Percentiles rank a stretch among this genome's conserved stretches.
Evolutionary conservation across 2,888 invertebrate genomes (phyloP).

Genomic region (Rhimphoctona megacephalus): DNA sequence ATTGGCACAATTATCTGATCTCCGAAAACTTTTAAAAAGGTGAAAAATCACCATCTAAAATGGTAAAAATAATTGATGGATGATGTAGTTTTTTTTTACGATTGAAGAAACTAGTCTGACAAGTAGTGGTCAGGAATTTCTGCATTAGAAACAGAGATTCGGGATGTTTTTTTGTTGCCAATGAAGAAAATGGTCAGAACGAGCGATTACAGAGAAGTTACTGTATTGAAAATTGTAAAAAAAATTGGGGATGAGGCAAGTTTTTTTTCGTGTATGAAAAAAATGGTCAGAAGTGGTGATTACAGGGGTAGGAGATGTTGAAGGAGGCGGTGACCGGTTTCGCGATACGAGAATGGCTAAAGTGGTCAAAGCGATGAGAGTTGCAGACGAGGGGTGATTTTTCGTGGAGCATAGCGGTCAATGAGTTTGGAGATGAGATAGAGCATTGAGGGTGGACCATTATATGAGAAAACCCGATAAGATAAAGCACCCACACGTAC

Average conservation of each 20-base stretch:
- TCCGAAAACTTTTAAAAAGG: neutral
- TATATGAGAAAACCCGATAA: slow-evolving; percentile 67
- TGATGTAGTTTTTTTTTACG: neutral
- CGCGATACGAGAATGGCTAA: slow-evolving; percentile 51
- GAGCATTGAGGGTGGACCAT: slow-evolving; percentile 58
- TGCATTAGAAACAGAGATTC: neutral
- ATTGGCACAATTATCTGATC: neutral
- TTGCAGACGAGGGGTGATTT: slow-evolving; percentile 41
- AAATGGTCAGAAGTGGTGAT: slow-evolving; percentile 36
- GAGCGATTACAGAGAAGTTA: neutral
- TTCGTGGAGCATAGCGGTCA: slow-evolving; percentile 56
- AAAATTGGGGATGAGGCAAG: slow-evolving; percentile 1
- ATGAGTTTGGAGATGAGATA: slow-evolving; percentile 69
- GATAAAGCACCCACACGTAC: slow-evolving; percentile 48
- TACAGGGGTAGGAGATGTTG: slow-evolving; percentile 29
- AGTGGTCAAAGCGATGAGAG: slow-evolving; percentile 44
- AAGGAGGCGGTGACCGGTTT: slow-evolving; percentile 39
- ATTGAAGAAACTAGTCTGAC: neutral
- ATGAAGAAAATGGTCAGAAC: neutral
- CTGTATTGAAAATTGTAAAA: slow-evolving; percentile 4
- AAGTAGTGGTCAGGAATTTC: neutral
- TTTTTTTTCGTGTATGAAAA: slow-evolving; percentile 8
- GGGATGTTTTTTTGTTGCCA: neutral
- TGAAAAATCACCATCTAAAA: neutral
- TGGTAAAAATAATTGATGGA: neutral